These are phyloP conservation scores for Odocoileus hemionus DNA, from an alignment of 2,113 vertebrate species.

Conservation along the genomic window DNA sequence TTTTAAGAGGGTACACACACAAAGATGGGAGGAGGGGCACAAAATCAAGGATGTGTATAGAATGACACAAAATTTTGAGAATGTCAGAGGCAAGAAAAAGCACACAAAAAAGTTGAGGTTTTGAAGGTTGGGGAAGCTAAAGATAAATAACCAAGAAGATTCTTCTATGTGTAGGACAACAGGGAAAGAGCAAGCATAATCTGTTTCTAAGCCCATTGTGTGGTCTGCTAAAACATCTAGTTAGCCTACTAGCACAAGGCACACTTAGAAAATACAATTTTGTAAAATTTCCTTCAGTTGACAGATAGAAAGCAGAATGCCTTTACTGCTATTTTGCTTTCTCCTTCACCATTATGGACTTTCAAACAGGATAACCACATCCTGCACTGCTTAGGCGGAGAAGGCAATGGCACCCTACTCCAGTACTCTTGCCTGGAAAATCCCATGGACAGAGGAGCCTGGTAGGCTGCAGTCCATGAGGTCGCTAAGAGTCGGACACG, in stretches of 20 bases:
- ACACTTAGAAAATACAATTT: not conserved
- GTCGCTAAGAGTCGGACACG: too few species aligned
- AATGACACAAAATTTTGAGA: not conserved
- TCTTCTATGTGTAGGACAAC: not conserved
- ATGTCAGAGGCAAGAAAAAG: not conserved
- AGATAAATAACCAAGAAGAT: not conserved
- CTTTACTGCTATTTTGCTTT: not conserved
- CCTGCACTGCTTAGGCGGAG: not conserved
- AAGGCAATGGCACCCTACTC: too few species aligned
- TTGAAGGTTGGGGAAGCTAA: not conserved
- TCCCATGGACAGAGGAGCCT: too few species aligned
- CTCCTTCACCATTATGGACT: not conserved
- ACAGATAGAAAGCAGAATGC: not conserved
- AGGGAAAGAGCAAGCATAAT: not conserved
- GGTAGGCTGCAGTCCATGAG: too few species aligned
- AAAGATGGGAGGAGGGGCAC: not conserved
- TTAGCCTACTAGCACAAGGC: not conserved
- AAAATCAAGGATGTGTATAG: not conserved
- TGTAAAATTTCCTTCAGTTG: not conserved
- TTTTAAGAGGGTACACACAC: not conserved
- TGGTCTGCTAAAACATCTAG: not conserved
- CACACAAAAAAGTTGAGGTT: not conserved
- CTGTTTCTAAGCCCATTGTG: not conserved
- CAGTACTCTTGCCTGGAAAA: too few species aligned
- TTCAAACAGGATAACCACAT: not conserved